Base-by-base conservation (phyloP, 2,888 invertebrate genomes). In the Tinea semifulvella region DNA sequence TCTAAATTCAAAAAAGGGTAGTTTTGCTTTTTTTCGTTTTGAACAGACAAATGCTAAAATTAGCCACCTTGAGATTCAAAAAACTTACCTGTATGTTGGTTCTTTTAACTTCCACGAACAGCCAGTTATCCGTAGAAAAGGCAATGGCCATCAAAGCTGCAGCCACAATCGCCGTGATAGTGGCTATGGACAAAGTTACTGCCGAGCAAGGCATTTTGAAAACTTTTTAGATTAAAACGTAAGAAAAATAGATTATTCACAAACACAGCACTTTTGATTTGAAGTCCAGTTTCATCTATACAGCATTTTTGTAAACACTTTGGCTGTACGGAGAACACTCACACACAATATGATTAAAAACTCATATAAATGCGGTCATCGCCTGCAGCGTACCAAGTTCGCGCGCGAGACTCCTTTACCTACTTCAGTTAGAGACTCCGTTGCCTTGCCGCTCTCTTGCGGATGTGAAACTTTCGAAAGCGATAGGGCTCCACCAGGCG, bases 121-220 rank as follows among this genome's bases (percentile, higher is more conserved):
- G 86, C 97, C 97, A 97, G 85, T 96, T 96, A 83, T 97, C 96
- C 68, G 96, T 96, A 58, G 94, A 90, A 82, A 96, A 96, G 61
- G 96, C 94, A 72, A 97, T 94, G 62, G 94, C 90, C 72, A 97
- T 86, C 65, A 96, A 84, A 53, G 95, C 94, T 65, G 96, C 92
- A 61, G 96, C 94, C 68, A 96, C 90, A 72, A 97, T 94, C 68
- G 96, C 95, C 69, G 94, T 92, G 77, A 97, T 94, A 65, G 96
- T 96, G 61, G 96, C 96, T 80, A 96, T 86, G 73, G 95, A 96
- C 73, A 96, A 85, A 70, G 95, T 94, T 68, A 96, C 92, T 64
- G 96, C 95, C 63, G 94, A 94, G 84, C 94, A 94, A 82, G 94
- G 94, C 94, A 94, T 94, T 79, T 83, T 87, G 14, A 13, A 31